phyloP scores from a whole-genome alignment of 1,140 invertebrate genomes.

The Bactericera cockerelli region DNA sequence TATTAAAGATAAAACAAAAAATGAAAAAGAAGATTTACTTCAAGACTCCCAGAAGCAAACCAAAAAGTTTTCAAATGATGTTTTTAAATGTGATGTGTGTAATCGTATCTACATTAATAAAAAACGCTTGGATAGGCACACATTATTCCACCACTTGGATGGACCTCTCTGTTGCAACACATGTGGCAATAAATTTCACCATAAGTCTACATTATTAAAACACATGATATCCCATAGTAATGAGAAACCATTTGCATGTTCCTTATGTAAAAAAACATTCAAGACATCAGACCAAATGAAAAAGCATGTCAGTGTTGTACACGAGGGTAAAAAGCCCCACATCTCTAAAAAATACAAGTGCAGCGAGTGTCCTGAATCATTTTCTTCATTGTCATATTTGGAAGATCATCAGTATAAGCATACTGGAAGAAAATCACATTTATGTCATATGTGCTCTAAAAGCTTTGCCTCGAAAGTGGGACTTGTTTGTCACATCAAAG shows the following conservation, averaged over 20 bases:
- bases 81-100: too few species aligned
- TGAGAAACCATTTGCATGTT: slow-evolving; percentile 77
- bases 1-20: too few species aligned
- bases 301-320: not conserved
- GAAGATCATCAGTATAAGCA: slow-evolving; percentile 25
- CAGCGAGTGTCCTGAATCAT: not conserved
- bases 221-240: slow-evolving; percentile 44
- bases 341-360: not conserved
- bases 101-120: too few species aligned
- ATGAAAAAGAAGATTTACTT: too few species aligned
- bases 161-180: too few species aligned
- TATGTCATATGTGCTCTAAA: slow-evolving; percentile 41
- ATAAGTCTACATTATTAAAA: not conserved
- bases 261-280: slow-evolving; percentile 75
- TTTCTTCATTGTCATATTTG: not conserved
- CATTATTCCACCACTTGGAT: too few species aligned
- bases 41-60: too few species aligned
- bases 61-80: too few species aligned
- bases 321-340: not conserved
- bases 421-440: slow-evolving; percentile 44
- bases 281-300: not conserved
- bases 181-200: too few species aligned
- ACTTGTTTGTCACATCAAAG: slow-evolving; percentile 32
- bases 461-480: slow-evolving; percentile 46
- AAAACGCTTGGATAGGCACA: too few species aligned